A percentile compares a stretch with the other conserved stretches of the same genome.
These are phyloP conservation scores for Macaria notata DNA, from an alignment of 2,888 invertebrate species.

Conservation along the genomic window DNA sequence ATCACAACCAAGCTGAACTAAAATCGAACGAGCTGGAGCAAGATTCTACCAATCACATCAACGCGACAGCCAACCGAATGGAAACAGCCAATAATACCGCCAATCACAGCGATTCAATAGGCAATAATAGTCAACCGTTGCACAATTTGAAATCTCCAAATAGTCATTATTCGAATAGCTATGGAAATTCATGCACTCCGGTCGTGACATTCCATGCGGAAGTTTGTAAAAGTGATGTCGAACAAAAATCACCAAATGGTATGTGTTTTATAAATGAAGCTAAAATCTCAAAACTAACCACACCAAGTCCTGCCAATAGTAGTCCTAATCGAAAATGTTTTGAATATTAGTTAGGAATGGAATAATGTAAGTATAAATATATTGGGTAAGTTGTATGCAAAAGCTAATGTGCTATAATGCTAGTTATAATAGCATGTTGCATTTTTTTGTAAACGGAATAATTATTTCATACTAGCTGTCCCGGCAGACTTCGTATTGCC, in stretches of 20 bases:
- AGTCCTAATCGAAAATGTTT: slow-evolving; percentile 26
- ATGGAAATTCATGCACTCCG: not conserved
- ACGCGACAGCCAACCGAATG: not conserved
- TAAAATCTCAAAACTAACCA: slow-evolving; percentile 10
- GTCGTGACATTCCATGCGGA: slow-evolving; percentile 4
- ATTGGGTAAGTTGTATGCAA: not conserved
- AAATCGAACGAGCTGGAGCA: not conserved
- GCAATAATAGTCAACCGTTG: not conserved
- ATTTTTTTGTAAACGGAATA: too few species aligned
- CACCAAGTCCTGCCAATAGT: slow-evolving; percentile 18
- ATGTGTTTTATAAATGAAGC: slow-evolving; percentile 8
- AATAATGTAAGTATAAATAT: not conserved
- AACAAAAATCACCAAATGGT: slow-evolving; percentile 17
- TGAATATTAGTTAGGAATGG: slow-evolving; percentile 17
- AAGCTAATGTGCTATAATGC: too few species aligned
- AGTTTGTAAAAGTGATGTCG: slow-evolving; percentile 8
- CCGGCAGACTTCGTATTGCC: too few species aligned
- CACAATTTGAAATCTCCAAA: slow-evolving; percentile 1
- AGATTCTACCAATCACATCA: not conserved
- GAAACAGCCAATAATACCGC: not conserved
- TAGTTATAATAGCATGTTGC: too few species aligned
- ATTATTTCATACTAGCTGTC: too few species aligned
- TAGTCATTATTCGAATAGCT: not conserved
- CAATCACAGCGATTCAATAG: not conserved
- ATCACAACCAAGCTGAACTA: not conserved